phyloP scores from a whole-genome alignment of 2,113 vertebrate species.

The Heteronetta atricapilla region DNA sequence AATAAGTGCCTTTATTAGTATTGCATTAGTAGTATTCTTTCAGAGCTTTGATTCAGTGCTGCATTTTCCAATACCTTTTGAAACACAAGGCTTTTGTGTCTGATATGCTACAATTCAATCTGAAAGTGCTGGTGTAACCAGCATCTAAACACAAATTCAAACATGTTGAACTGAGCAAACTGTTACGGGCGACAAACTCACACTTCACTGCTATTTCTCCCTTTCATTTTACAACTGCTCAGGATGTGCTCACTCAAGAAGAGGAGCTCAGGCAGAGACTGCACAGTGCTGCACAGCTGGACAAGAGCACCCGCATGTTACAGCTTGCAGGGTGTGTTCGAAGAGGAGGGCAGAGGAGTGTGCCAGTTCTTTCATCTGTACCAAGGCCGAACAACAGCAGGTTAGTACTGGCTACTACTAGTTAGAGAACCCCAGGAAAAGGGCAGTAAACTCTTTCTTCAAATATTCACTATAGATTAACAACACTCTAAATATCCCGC shows the following conservation, averaged over 20 bases:
- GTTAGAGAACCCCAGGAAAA: neutral
- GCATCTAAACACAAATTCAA: neutral
- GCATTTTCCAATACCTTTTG: neutral
- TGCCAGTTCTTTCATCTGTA: neutral
- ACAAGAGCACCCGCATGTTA: neutral
- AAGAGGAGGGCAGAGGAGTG: neutral
- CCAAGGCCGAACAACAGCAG: neutral
- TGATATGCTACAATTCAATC: neutral
- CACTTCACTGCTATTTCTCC: neutral
- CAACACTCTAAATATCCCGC: neutral
- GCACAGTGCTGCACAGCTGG: neutral
- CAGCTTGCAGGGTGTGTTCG: neutral
- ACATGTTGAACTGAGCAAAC: neutral
- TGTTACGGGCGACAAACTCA: neutral
- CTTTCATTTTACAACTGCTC: neutral
- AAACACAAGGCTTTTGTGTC: neutral
- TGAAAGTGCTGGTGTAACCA: neutral
- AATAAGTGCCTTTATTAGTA: neutral
- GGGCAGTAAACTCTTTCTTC: neutral
- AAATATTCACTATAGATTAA: neutral
- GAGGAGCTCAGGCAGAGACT: neutral
- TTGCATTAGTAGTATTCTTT: neutral
- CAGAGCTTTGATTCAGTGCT: neutral
- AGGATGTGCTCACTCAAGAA: neutral
- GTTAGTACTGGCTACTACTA: neutral